Evolutionary conservation across 1,140 invertebrate species (phyloP), one percentile per base, ranked within the genome.

Genomic region (Hyles euphorbiae): DNA sequence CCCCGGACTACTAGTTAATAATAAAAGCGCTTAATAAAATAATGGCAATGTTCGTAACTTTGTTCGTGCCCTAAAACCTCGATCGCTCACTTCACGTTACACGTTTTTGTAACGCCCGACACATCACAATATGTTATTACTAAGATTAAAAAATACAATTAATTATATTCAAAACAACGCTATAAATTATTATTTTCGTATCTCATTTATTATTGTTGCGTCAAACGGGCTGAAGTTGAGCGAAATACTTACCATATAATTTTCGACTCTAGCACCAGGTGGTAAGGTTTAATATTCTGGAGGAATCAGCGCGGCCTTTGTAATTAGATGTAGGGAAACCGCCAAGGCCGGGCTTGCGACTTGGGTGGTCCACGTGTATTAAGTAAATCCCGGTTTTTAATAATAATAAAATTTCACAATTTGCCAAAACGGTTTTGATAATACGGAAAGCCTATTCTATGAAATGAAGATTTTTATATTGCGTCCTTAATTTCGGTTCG

Each of bases 181-280:
- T 60, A 10, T 34, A 34, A n/a, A 11, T 34, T 34, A 47, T 56
- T 61, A 45, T 9, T 33, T 56, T 56, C 60, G 54, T 34, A n/a
- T 34, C 50, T 56, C 32, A 56, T 53, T 34, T 36, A n/a, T 55
- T 53, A 53, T 40, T 51, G 55, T 61, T 36, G 49, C 53, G 48
- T 33, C 54, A 56, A 61, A 51, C 60, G 60, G 53, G 56, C 60
- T 56, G 56, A 61, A 61, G 54, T 53, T 61, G 52, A 61, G 56
- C 36, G 48, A n/a, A 44, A 51, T 49, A 12, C 47, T 5, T 3
- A 9, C 8, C 12, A n/a, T 9, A 8, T 9, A n/a, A 10, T 9
- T 34, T 52, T 33, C 32, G 34, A 52, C 50, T 34, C 34, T 52
- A 52, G n/a, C 10, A 5, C 2, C 10, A 5, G 2, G 6, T 10